Evolutionary conservation across 2,888 invertebrate species (phyloP), one percentile per base, ranked within the genome.

Genomic region (Amphimallon solstitiale): DNA sequence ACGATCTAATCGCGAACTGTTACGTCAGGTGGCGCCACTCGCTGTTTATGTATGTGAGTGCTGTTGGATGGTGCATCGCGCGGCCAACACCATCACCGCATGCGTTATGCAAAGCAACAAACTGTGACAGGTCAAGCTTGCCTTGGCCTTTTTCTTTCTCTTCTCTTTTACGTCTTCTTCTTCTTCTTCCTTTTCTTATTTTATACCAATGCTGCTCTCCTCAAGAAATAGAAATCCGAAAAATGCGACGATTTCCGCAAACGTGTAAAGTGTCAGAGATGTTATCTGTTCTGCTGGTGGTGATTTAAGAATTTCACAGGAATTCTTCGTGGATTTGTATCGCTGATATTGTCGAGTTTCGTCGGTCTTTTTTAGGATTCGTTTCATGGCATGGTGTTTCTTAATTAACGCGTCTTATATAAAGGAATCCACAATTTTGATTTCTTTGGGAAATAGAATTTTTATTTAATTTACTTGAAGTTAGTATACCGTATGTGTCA

Each of bases 1-100:
- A 59, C 56, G 56, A 59, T 59, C 56, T 59, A 59, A 59, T 59
- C 56, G 56, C 56, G 40, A 59, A 59, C 34, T 43, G 56, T 59
- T 59, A 59, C 17, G 23, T 43, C 56, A 59, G 56, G 56, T 59
- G 56, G 56, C 56, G 56, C 56, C 56, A 59, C 34, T 12, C 29
- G 43, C 56, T 59, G 40, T 59, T 59, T 59, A 59, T 29, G 56
- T 43, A 43, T 59, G 56, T 59, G 56, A 59, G 56, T 59, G 29
- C 56, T 15, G 43, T n/a, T 45, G 3, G 15, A 29, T 14, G 29
- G 56, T 29, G 15, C 38, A n/a, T 23, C 15, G 38, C 40, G n/a
- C 21, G 54, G 12, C 40, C 40, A 15, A 12, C n/a, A 45, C 10
- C 19, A 45, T 19, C 45, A 19, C 15, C 43, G 56, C 29, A 59